Conservation (phyloP, 2,797 vertebrate species). For the Salarias fasciatus region DNA sequence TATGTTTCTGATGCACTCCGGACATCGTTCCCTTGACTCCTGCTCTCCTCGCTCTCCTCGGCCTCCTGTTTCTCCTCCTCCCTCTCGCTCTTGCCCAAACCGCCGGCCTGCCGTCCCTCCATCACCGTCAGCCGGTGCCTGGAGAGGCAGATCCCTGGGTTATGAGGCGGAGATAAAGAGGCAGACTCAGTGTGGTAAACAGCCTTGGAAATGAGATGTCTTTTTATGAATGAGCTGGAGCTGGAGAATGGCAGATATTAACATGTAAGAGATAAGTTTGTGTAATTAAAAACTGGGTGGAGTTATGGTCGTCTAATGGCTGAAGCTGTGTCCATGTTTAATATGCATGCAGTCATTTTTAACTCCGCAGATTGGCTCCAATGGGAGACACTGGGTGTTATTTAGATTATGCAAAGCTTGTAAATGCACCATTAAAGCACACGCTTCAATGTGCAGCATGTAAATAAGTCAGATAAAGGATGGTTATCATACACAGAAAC, state of each 20-base stretch:
- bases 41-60: neutral
- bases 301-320: neutral
- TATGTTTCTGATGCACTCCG: conserved; percentile 29
- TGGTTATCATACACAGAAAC: conserved; percentile 18
- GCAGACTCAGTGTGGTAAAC: conserved; percentile 20
- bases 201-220: conserved; percentile 2
- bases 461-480: conserved; percentile 27
- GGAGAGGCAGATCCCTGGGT: conserved; percentile 21
- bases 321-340: neutral
- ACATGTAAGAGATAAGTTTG: no score
- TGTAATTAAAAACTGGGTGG: neutral
- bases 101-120: conserved; percentile 1
- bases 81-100: neutral
- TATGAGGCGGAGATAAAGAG: conserved; percentile 28
- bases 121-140: conserved; percentile 28
- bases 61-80: neutral
- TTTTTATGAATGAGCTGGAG: no score
- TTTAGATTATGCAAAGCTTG: conserved; percentile 10
- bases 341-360: neutral
- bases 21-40: neutral
- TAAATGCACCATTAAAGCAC: conserved; percentile 22
- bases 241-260: neutral
- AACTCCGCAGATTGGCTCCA: neutral
- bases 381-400: conserved; percentile 15
- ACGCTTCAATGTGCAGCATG: conserved; percentile 16